Evolutionary conservation across 1,140 invertebrate species (phyloP).

Genomic region (Drosophila oshimai): DNA sequence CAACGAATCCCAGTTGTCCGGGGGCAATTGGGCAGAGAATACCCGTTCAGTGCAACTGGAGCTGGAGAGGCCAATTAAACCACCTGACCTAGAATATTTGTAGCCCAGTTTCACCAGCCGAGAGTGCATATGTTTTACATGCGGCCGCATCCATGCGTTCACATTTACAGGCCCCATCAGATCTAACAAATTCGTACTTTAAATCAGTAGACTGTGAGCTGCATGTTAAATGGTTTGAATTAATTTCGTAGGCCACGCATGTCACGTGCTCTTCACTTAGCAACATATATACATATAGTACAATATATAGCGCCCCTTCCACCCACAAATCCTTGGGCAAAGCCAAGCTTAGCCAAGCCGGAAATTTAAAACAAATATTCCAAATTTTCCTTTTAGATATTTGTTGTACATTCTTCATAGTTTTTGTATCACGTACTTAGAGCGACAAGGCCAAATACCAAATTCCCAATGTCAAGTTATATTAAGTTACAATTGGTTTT

Average conservation of each 20-base stretch:
- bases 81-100: constrained; percentile 68
- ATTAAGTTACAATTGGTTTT: constrained; percentile 3
- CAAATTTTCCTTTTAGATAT: not conserved
- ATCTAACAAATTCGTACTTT: constrained; percentile 46
- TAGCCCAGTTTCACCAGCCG: constrained; percentile 54
- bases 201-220: constrained; percentile 36
- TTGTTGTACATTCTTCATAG: not conserved
- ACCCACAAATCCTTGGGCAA: constrained; percentile 8
- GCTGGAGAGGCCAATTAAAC: constrained; percentile 55
- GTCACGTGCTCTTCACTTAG: constrained; percentile 50
- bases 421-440: constrained; percentile 20
- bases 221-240: constrained; percentile 64
- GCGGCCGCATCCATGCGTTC: not conserved
- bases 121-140: constrained; percentile 18
- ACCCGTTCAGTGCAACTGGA: not conserved
- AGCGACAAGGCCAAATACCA: not conserved
- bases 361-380: constrained; percentile 19
- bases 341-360: constrained; percentile 13
- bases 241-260: constrained; percentile 67
- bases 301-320: not conserved
- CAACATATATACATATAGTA: not conserved
- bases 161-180: not conserved
- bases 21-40: constrained; percentile 5
- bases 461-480: constrained; percentile 10
- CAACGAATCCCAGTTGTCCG: constrained; percentile 9